Evolutionary conservation across 2,113 vertebrate genomes (phyloP).

Genomic region (Hypocryptadius cinnamomeus): DNA sequence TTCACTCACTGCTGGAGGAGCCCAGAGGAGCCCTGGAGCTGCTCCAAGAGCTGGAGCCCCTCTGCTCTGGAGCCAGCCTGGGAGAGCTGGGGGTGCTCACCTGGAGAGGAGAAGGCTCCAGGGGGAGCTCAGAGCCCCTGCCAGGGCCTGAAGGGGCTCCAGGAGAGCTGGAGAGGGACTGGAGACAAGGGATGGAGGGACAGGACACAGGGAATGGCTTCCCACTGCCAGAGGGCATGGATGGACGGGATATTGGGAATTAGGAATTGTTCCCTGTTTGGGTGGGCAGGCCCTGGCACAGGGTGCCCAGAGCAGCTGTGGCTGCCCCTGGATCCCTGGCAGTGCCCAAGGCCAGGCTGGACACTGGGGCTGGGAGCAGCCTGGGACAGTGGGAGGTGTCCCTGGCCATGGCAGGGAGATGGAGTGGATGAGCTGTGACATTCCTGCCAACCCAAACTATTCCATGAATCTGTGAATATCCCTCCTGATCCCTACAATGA

Average conservation of each 20-base stretch:
- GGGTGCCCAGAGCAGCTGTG: neutral
- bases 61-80: neutral
- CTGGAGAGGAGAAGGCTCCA: neutral
- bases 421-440: neutral
- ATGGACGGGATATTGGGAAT: neutral
- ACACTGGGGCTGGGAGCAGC: neutral
- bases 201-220: neutral
- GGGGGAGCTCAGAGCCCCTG: neutral
- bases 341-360: neutral
- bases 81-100: neutral
- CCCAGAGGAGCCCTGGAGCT: fast-evolving
- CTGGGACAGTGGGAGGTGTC: neutral
- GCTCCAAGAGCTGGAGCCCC: neutral
- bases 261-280: neutral
- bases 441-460: neutral
- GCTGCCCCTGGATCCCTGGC: neutral
- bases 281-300: neutral
- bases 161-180: neutral
- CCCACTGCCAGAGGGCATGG: neutral
- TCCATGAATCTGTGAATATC: neutral
- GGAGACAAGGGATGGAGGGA: neutral
- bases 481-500: neutral
- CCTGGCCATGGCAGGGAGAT: neutral
- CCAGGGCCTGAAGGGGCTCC: neutral
- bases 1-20: neutral